These are phyloP conservation scores for Girardinus metallicus DNA, from an alignment of 2,797 vertebrate genomes.

Conservation along the genomic window DNA sequence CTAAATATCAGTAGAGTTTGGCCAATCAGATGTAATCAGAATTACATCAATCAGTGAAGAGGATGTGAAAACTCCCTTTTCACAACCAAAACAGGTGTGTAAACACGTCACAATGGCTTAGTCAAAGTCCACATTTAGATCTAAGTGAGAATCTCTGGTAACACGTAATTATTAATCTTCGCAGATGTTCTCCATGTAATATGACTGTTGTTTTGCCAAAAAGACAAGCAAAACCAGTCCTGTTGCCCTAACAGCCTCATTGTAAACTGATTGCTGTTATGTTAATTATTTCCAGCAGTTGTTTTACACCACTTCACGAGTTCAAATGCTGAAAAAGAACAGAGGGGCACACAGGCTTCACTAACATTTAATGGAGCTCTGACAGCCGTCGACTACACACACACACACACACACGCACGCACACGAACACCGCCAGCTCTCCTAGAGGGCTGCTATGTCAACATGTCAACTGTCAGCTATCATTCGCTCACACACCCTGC, in stretches of 20 bases:
- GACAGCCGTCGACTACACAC: constrained; percentile 32
- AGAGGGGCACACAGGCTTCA: constrained; percentile 14
- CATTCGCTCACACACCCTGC: constrained; percentile 19
- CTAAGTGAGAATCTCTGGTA: neutral
- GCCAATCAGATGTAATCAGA: neutral
- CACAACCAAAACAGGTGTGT: too few species aligned
- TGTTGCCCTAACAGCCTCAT: neutral
- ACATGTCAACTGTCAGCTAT: constrained; percentile 52
- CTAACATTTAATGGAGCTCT: constrained; percentile 34
- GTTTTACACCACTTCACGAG: neutral
- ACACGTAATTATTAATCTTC: neutral
- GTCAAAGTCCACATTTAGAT: neutral
- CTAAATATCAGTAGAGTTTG: neutral
- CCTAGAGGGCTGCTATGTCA: constrained; percentile 54
- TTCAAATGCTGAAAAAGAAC: neutral
- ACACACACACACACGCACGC: neutral
- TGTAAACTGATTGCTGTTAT: neutral
- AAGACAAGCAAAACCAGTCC: neutral
- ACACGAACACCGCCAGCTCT: constrained; percentile 32
- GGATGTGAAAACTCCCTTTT: too few species aligned
- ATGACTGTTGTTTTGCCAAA: neutral
- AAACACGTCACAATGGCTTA: neutral
- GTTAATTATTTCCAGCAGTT: neutral
- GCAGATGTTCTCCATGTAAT: neutral
- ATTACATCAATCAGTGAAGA: too few species aligned